Conservation (phyloP, 1,140 invertebrate species). For the Drosophila biarmipes region DNA sequence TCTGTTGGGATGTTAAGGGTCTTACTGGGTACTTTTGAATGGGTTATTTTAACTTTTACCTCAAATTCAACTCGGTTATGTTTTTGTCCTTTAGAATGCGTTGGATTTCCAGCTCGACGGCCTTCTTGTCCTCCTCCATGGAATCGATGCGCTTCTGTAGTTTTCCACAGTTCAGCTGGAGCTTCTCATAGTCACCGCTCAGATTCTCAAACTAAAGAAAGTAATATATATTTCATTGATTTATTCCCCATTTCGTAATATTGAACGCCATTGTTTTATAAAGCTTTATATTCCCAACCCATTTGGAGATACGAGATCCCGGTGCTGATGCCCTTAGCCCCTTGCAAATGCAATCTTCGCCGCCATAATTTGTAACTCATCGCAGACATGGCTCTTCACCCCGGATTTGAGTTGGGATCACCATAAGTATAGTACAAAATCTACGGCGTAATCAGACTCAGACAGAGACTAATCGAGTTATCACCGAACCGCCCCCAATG, state of each 20-base stretch:
- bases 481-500: slow-evolving; percentile 36
- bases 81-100: slow-evolving; percentile 89
- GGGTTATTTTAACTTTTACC: slow-evolving; percentile 44
- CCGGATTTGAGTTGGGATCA: slow-evolving; percentile 39
- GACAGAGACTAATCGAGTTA: slow-evolving; percentile 46
- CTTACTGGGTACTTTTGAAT: not conserved
- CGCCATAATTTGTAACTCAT: slow-evolving; percentile 41
- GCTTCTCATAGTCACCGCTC: slow-evolving; percentile 90
- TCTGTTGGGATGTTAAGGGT: slow-evolving; percentile 69
- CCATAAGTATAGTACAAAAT: slow-evolving; percentile 24
- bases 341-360: slow-evolving; percentile 24
- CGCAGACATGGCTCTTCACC: slow-evolving; percentile 40
- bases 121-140: slow-evolving; percentile 90
- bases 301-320: slow-evolving; percentile 3
- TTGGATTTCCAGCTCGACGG: slow-evolving; percentile 90
- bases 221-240: no score
- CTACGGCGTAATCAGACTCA: slow-evolving; percentile 35
- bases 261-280: not conserved
- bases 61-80: slow-evolving; percentile 86
- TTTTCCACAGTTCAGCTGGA: slow-evolving; percentile 89
- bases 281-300: not conserved
- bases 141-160: slow-evolving; percentile 90
- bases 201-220: slow-evolving; percentile 88
- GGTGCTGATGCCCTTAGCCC: slow-evolving; percentile 15
- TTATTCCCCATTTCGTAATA: not conserved